Conservation (phyloP, 2,888 invertebrate genomes). For the Cheilosia scutellata region DNA sequence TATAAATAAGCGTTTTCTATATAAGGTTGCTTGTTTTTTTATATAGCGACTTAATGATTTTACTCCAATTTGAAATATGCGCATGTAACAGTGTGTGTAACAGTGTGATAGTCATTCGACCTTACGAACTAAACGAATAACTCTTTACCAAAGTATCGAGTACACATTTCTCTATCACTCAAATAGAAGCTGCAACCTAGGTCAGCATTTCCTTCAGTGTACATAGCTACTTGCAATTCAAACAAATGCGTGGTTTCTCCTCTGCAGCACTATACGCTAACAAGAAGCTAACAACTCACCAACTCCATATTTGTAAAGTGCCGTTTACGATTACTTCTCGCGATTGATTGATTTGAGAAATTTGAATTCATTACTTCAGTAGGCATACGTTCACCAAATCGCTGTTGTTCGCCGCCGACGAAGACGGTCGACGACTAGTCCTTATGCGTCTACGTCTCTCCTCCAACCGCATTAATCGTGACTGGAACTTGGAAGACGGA, state of each 20-base stretch:
- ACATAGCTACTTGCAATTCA: neutral
- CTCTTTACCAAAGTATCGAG: no score
- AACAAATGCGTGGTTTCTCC: conserved; percentile 1
- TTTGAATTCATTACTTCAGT: conserved; percentile 70
- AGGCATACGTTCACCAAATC: conserved; percentile 10
- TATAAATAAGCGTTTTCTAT: no score
- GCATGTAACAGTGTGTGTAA: no score
- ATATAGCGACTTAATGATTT: no score
- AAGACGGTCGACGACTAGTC: neutral
- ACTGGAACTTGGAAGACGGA: conserved; percentile 57
- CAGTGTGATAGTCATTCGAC: no score
- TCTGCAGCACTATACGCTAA: neutral
- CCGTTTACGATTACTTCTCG: conserved; percentile 63
- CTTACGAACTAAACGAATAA: no score
- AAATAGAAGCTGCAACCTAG: neutral
- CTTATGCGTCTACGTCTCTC: conserved; percentile 43
- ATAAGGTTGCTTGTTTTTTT: no score
- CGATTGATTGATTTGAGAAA: conserved; percentile 71
- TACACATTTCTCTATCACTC: no score
- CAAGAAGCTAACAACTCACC: conserved; percentile 56
- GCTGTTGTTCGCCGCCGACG: neutral
- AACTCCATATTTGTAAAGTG: conserved; percentile 68
- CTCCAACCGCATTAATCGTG: conserved; percentile 42
- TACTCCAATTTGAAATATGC: no score
- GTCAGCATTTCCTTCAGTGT: neutral